Conservation (phyloP, 2,797 vertebrate species). For the Melanogrammus aeglefinus region DNA sequence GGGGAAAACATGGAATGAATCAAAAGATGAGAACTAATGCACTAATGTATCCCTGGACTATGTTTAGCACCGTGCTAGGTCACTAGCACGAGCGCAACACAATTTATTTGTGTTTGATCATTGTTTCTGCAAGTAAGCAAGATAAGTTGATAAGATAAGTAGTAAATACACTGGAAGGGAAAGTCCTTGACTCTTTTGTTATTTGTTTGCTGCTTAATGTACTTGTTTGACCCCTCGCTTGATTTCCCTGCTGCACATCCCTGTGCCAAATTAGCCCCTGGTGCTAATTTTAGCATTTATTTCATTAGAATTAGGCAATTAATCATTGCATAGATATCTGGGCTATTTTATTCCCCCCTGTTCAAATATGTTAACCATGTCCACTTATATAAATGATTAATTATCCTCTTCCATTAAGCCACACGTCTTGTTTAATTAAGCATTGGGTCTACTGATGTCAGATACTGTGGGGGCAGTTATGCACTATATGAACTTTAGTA, state of each 20-base stretch:
- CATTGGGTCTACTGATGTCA: constrained; percentile 40
- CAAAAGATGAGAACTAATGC: too few relatives aligned
- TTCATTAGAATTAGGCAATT: constrained; percentile 5
- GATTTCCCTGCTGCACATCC: neutral
- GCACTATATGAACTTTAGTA: constrained; percentile 29
- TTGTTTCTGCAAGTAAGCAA: neutral
- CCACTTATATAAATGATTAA: constrained; percentile 11
- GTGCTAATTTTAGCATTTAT: neutral
- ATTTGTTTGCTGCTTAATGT: neutral
- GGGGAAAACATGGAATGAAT: constrained; percentile 1
- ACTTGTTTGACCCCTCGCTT: neutral
- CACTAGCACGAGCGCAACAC: neutral
- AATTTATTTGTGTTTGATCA: neutral
- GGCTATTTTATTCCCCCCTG: constrained; percentile 6
- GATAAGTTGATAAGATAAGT: neutral
- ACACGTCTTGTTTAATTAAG: constrained; percentile 38
- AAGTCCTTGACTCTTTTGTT: neutral
- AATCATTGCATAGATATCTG: constrained; percentile 10
- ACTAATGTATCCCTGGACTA: too few relatives aligned
- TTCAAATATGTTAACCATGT: constrained; percentile 29
- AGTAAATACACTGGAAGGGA: neutral
- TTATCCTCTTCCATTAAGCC: constrained; percentile 29
- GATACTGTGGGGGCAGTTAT: constrained; percentile 35
- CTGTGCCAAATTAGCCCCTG: neutral
- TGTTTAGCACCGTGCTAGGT: neutral